Evolutionary conservation across 1,140 invertebrate genomes (phyloP).

Genomic region (Hylaeus anthracinus): DNA sequence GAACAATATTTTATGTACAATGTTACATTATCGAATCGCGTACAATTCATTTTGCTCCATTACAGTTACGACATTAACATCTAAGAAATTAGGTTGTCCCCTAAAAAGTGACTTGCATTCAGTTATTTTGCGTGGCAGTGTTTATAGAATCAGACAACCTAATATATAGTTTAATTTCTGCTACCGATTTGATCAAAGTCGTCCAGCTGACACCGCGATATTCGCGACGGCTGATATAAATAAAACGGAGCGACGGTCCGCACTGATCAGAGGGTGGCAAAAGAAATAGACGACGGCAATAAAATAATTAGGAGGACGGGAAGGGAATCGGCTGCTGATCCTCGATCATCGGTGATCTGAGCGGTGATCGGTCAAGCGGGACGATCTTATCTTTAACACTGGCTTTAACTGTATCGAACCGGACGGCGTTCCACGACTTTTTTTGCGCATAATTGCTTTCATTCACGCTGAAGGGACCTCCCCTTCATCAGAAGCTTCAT

Average conservation of each 20-base stretch:
- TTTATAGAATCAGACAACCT: no score
- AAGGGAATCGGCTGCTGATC: constrained; percentile 22
- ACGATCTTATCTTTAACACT: constrained; percentile 35
- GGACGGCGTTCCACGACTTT: constrained; percentile 13
- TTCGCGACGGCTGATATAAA: background rate
- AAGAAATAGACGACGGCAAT: constrained; percentile 10
- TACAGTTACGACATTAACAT: no score
- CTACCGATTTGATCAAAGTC: background rate
- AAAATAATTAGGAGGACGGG: constrained; percentile 9
- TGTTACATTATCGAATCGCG: no score
- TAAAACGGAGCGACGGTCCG: background rate
- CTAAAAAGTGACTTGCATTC: no score
- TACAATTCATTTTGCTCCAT: no score
- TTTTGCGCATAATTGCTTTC: constrained; percentile 5
- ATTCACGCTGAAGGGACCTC: background rate
- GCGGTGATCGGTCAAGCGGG: constrained; percentile 28
- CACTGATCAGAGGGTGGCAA: background rate
- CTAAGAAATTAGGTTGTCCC: no score
- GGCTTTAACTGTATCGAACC: constrained; percentile 25
- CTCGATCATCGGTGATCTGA: constrained; percentile 20
- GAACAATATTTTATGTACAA: no score
- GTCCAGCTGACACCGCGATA: background rate
- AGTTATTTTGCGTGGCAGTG: no score
- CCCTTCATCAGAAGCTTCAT: constrained; percentile 12
- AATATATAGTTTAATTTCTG: no score